phyloP scores from a whole-genome alignment of 1,140 invertebrate genomes.

The Campoletis sonorensis region DNA sequence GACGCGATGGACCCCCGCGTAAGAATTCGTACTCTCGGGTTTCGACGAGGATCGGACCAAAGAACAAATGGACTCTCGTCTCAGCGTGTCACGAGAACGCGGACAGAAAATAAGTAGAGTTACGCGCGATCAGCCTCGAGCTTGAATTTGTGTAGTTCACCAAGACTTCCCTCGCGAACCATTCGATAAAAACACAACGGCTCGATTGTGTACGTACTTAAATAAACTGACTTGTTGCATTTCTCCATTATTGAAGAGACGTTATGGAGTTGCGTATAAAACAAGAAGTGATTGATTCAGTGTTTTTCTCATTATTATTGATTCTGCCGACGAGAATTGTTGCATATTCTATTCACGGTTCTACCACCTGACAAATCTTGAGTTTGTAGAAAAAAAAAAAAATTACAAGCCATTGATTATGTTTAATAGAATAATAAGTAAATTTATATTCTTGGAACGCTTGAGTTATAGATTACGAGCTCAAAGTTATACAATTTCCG shows the following conservation, averaged over 20 bases:
- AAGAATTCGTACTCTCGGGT: conserved; percentile 26
- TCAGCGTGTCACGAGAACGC: conserved; percentile 3
- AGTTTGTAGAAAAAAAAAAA: too few relatives aligned
- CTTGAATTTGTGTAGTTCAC: neutral
- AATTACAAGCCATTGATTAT: too few relatives aligned
- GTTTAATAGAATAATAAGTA: too few relatives aligned
- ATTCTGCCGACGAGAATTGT: too few relatives aligned
- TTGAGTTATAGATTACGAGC: too few relatives aligned
- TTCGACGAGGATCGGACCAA: conserved; percentile 2
- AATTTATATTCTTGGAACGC: too few relatives aligned
- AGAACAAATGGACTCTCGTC: conserved; percentile 24
- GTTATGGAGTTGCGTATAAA: too few relatives aligned
- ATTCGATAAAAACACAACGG: neutral
- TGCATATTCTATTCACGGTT: too few relatives aligned
- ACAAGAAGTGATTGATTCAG: too few relatives aligned
- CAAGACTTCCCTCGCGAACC: neutral
- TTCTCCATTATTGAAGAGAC: neutral
- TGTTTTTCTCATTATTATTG: too few relatives aligned
- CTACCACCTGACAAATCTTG: too few relatives aligned
- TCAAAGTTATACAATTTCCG: too few relatives aligned
- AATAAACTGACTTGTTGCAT: neutral
- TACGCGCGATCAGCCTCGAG: neutral
- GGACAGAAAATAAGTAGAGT: conserved; percentile 8
- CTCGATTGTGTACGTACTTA: neutral
- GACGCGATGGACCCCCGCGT: conserved; percentile 18